phyloP scores from a whole-genome alignment of 2,888 invertebrate species.

The Diogma glabrata region DNA sequence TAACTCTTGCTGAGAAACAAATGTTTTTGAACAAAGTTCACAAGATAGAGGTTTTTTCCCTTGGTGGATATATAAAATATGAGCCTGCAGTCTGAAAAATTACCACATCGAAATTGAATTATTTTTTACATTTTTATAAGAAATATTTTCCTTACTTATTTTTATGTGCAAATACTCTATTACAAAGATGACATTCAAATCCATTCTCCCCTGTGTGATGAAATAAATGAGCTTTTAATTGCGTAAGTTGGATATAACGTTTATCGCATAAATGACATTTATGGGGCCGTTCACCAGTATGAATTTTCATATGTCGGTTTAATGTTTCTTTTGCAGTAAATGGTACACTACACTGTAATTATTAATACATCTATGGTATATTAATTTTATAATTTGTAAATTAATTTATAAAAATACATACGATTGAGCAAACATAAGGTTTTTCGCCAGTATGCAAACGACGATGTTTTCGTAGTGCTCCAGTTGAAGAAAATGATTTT shows the following conservation, averaged over 20 bases:
- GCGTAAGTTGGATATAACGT: slow-evolving; percentile 75
- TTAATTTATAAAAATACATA: slow-evolving; percentile 26
- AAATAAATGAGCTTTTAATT: slow-evolving; percentile 65
- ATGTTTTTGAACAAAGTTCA: slow-evolving; percentile 43
- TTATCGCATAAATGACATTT: slow-evolving; percentile 47
- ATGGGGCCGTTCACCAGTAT: slow-evolving; percentile 38
- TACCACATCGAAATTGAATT: slow-evolving; percentile 4
- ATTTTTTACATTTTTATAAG: too few relatives aligned
- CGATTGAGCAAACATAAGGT: slow-evolving; percentile 53
- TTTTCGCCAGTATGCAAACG: slow-evolving; percentile 49
- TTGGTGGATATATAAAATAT: slow-evolving; percentile 51
- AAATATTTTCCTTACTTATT: too few relatives aligned
- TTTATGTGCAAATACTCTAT: slow-evolving; percentile 7
- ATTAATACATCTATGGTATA: neutral
- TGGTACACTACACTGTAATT: slow-evolving; percentile 55
- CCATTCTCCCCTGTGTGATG: slow-evolving; percentile 61
- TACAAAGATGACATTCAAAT: slow-evolving; percentile 41
- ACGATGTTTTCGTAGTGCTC: slow-evolving; percentile 66
- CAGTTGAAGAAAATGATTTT: slow-evolving; percentile 58
- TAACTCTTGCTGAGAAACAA: slow-evolving; percentile 50
- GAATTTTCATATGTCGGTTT: slow-evolving; percentile 61
- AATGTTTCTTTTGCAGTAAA: slow-evolving; percentile 77
- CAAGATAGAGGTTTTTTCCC: slow-evolving; percentile 50
- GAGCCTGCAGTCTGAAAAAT: slow-evolving; percentile 38
- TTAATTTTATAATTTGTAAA: slow-evolving; percentile 8